Percentiles rank a stretch among this genome's conserved stretches.
Conservation (phyloP, 2,113 vertebrate species). For the Aphyosemion australe region DNA sequence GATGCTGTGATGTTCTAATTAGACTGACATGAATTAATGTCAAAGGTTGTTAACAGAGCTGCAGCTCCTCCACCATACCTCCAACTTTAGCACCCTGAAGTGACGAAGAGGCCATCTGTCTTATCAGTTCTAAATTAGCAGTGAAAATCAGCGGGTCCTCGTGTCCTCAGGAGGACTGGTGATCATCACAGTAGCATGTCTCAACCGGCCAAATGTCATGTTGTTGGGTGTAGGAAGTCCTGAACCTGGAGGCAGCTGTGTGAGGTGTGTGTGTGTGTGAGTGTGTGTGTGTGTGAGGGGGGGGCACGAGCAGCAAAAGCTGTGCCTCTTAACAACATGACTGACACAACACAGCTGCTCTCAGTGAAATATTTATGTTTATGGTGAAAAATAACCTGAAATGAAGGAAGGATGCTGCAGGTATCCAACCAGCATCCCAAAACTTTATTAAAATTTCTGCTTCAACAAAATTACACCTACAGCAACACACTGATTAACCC, state of each 20-base stretch:
- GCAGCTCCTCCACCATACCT: constrained; percentile 31
- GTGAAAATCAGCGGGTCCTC: constrained; percentile 58
- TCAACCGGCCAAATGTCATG: constrained; percentile 69
- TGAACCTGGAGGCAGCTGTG: too few relatives aligned
- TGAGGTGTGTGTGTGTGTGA: too few relatives aligned
- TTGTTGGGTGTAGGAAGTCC: constrained; percentile 28
- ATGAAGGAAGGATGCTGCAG: too few relatives aligned
- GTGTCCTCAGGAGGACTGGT: constrained; percentile 49
- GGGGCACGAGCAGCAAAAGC: background rate
- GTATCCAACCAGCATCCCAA: too few relatives aligned
- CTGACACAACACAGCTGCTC: background rate
- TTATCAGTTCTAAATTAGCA: constrained; percentile 60
- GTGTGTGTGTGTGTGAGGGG: too few relatives aligned
- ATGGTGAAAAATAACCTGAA: too few relatives aligned
- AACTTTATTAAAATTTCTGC: too few relatives aligned
- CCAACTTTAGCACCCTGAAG: constrained; percentile 62
- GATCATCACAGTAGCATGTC: constrained; percentile 55
- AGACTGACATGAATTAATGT: constrained; percentile 65
- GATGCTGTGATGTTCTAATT: constrained; percentile 44
- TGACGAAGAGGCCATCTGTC: constrained; percentile 56
- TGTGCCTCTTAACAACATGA: constrained; percentile 3
- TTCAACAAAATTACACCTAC: too few relatives aligned
- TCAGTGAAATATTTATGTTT: background rate
- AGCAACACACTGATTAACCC: too few relatives aligned
- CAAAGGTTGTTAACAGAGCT: constrained; percentile 67